A percentile compares a stretch with the other conserved stretches of the same genome.
These are phyloP conservation scores for Meda fulgida DNA, from an alignment of 2,797 vertebrate species.

Conservation along the genomic window DNA sequence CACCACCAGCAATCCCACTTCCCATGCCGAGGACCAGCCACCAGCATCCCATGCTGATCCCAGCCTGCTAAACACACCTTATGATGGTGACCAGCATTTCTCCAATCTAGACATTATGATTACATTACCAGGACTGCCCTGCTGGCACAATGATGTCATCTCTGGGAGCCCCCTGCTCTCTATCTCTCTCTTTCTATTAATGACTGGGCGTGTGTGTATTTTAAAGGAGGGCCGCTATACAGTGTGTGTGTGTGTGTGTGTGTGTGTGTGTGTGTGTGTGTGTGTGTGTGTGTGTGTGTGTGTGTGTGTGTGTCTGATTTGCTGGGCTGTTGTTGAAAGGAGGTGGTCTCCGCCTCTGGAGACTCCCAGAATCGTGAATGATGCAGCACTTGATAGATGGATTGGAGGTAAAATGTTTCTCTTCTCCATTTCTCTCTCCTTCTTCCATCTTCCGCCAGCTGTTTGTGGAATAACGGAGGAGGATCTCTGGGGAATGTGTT, in stretches of 20 bases:
- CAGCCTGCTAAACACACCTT: neutral
- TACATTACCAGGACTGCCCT: constrained; percentile 62
- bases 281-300: no score
- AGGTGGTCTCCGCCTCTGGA: constrained; percentile 16
- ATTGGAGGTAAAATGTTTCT: constrained; percentile 76
- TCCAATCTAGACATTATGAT: constrained; percentile 34
- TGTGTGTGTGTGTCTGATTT: neutral
- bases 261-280: constrained; percentile 47
- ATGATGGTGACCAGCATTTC: neutral
- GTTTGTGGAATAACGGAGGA: neutral
- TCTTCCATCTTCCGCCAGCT: neutral
- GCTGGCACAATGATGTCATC: constrained; percentile 66
- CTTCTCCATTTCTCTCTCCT: constrained; percentile 52
- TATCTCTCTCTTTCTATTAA: constrained; percentile 49
- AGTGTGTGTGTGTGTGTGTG: constrained; percentile 59
- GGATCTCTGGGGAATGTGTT: constrained; percentile 14
- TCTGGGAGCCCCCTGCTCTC: constrained; percentile 47
- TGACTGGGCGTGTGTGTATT: constrained; percentile 60
- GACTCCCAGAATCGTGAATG: constrained; percentile 18
- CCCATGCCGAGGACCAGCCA: neutral
- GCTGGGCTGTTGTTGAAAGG: neutral
- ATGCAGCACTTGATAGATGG: constrained; percentile 67
- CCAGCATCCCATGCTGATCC: neutral
- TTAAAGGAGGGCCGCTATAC: constrained; percentile 35
- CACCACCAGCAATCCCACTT: neutral